A percentile compares a stretch with the other conserved stretches of the same genome.
phyloP scores from a whole-genome alignment of 2,113 vertebrate genomes.

The Neodon shergylaensis region DNA sequence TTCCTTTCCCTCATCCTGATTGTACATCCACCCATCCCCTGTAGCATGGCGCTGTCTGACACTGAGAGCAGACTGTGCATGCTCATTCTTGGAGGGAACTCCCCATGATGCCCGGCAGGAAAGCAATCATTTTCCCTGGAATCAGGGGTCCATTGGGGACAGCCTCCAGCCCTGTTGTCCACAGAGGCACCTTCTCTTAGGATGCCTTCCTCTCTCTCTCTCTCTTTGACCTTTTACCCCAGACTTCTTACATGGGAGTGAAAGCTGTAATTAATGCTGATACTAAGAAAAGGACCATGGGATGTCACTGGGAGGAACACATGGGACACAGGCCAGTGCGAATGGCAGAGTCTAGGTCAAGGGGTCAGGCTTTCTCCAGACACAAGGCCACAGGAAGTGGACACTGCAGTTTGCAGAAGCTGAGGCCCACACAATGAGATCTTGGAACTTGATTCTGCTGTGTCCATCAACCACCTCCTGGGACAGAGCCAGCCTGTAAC shows the following conservation, averaged over 20 bases:
- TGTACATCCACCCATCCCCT: neutral
- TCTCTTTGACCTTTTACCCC: no score
- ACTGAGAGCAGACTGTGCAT: neutral
- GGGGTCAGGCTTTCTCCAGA: neutral
- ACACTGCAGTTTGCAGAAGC: neutral
- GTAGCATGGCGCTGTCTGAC: neutral
- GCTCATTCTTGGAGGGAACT: rapidly evolving
- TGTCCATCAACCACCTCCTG: neutral
- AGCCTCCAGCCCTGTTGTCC: rapidly evolving
- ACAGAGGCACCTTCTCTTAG: neutral
- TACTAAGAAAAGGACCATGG: no score
- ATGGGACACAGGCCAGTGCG: neutral
- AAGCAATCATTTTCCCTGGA: no score
- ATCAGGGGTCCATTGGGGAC: rapidly evolving
- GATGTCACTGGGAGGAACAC: neutral
- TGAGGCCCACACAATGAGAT: neutral
- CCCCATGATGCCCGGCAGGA: rapidly evolving
- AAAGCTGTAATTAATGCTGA: rapidly evolving
- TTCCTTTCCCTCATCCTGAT: neutral
- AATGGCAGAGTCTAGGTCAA: neutral
- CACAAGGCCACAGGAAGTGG: no score
- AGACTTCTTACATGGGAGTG: rapidly evolving
- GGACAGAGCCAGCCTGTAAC: neutral
- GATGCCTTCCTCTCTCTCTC: rapidly evolving
- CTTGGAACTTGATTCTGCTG: neutral